These are phyloP conservation scores for Oncorhynchus masou DNA, from an alignment of 2,113 vertebrate genomes.

Conservation along the genomic window DNA sequence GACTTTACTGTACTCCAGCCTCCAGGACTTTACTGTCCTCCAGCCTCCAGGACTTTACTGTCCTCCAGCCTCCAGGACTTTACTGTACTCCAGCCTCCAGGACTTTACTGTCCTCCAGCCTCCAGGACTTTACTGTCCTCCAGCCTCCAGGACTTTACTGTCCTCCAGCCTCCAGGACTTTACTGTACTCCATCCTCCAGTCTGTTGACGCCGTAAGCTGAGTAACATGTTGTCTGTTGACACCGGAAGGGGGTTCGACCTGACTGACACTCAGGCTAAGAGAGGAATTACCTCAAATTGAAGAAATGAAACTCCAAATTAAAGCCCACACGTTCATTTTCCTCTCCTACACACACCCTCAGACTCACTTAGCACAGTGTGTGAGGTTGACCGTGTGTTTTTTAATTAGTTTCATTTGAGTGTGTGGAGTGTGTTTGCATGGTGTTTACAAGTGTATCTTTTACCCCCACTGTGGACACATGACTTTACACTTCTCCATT, in stretches of 20 bases:
- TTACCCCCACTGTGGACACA: no score
- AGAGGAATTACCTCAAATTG: constrained; percentile 53
- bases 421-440: background rate
- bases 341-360: constrained; percentile 15
- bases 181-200: no score
- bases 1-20: no score
- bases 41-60: no score
- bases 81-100: no score
- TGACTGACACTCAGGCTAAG: constrained; percentile 28
- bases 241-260: constrained; percentile 29
- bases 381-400: constrained; percentile 9
- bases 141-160: no score
- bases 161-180: no score
- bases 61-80: no score
- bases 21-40: no score
- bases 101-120: no score
- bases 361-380: constrained; percentile 3
- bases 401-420: background rate
- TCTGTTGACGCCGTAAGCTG: constrained; percentile 21
- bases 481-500: background rate
- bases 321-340: constrained; percentile 41
- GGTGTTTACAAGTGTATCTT: background rate
- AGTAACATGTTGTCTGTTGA: constrained; percentile 22
- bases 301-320: constrained; percentile 49
- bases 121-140: no score